Percentiles rank a stretch among this genome's conserved stretches.
Evolutionary conservation across 2,797 vertebrate species (phyloP).

Genomic region (Merluccius polli): DNA sequence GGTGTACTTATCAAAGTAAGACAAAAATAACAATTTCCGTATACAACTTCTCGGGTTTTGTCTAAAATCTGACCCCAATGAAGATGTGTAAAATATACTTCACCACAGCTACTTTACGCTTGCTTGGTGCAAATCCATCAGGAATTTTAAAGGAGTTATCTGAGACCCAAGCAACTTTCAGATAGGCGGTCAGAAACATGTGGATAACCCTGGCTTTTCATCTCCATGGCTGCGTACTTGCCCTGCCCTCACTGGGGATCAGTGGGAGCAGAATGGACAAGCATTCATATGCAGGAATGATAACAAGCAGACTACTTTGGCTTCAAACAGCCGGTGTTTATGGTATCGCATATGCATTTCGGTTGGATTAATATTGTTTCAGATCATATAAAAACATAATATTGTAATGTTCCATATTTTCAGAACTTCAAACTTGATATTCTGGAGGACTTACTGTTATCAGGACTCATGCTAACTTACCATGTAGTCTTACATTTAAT

Average conservation of each 20-base stretch:
- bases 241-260: slow-evolving; percentile 38
- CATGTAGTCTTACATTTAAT: background rate
- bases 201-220: slow-evolving; percentile 48
- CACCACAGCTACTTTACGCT: slow-evolving; percentile 23
- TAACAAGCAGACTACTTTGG: slow-evolving; percentile 36
- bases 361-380: background rate
- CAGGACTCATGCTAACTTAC: background rate
- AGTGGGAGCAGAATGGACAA: slow-evolving; percentile 33
- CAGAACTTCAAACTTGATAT: background rate
- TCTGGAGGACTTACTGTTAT: too few relatives aligned
- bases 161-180: slow-evolving; percentile 39
- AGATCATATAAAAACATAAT: background rate
- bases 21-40: background rate
- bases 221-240: slow-evolving; percentile 44
- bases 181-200: slow-evolving; percentile 35
- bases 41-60: background rate
- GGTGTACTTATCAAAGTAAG: background rate
- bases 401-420: background rate
- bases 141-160: slow-evolving; percentile 39
- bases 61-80: slow-evolving; percentile 20
- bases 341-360: background rate
- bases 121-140: slow-evolving; percentile 31
- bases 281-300: slow-evolving; percentile 45
- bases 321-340: slow-evolving; percentile 37
- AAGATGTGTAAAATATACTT: slow-evolving; percentile 21